Percentiles rank a stretch among this genome's conserved stretches.
These are phyloP conservation scores for Ochropleura plecta DNA, from an alignment of 2,888 invertebrate genomes.

Conservation along the genomic window DNA sequence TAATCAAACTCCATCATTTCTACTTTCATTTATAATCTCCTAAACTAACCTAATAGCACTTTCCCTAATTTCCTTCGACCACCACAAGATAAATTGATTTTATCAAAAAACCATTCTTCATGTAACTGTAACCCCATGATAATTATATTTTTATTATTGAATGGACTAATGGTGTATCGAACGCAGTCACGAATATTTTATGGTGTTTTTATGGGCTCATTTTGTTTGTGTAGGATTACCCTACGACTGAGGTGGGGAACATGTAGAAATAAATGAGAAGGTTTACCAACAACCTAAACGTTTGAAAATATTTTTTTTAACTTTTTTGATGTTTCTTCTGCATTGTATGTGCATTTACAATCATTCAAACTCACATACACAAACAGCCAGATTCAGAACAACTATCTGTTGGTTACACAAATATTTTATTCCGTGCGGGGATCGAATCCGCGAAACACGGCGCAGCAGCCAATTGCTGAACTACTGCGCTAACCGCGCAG, in stretches of 20 bases:
- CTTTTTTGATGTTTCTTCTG: too few relatives aligned
- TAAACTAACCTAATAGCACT: not conserved
- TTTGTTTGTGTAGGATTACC: constrained; percentile 48
- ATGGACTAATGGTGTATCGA: constrained; percentile 68
- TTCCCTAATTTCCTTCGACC: not conserved
- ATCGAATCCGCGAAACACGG: too few relatives aligned
- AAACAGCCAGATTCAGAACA: too few relatives aligned
- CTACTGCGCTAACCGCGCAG: too few relatives aligned
- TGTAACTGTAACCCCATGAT: constrained; percentile 15
- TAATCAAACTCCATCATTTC: not conserved
- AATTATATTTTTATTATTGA: constrained; percentile 75
- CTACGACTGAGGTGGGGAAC: not conserved
- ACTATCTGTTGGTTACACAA: too few relatives aligned
- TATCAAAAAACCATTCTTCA: not conserved
- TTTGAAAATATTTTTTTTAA: not conserved
- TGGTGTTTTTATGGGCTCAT: constrained; percentile 53
- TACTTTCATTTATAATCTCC: not conserved
- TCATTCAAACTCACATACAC: too few relatives aligned
- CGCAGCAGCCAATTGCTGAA: too few relatives aligned
- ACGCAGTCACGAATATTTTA: constrained; percentile 68
- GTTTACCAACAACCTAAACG: not conserved
- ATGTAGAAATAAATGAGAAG: constrained; percentile 16
- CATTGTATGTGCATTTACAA: too few relatives aligned
- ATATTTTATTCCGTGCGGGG: too few relatives aligned
- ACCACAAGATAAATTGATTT: not conserved